Percentiles rank a stretch among this genome's conserved stretches.
phyloP scores from a whole-genome alignment of 2,888 invertebrate species.

The Ceratothoa steindachneri region DNA sequence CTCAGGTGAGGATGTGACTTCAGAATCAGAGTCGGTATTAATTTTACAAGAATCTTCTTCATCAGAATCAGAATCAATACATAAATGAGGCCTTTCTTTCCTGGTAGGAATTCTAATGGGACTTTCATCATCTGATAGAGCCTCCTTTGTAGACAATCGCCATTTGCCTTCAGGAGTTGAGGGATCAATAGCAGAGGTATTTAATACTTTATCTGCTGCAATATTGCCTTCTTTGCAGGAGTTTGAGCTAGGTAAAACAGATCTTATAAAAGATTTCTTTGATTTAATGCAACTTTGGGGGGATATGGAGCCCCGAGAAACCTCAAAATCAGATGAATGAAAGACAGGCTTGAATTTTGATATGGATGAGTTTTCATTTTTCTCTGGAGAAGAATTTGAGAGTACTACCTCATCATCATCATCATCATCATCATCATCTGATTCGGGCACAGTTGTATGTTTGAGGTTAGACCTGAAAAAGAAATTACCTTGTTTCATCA shows the following conservation, averaged over 20 bases:
- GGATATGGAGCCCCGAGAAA: background rate
- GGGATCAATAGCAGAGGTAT: background rate
- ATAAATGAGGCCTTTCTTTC: background rate
- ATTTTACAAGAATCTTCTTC: background rate
- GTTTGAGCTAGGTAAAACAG: background rate
- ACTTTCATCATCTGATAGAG: constrained; percentile 16
- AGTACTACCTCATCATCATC: too few species aligned
- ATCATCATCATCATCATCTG: too few species aligned
- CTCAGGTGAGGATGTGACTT: background rate
- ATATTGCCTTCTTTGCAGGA: background rate
- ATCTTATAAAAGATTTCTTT: background rate
- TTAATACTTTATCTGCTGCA: too few species aligned
- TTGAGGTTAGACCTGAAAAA: background rate
- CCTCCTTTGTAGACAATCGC: background rate
- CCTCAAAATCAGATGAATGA: background rate
- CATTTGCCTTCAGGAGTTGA: background rate
- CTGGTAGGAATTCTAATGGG: background rate
- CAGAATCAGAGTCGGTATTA: background rate
- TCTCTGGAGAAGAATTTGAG: too few species aligned
- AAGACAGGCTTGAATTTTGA: too few species aligned
- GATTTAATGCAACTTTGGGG: background rate
- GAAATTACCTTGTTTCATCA: too few species aligned
- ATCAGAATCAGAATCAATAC: constrained; percentile 1
- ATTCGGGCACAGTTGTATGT: background rate
- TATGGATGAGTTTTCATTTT: too few species aligned